Conservation (phyloP, 2,888 invertebrate species). For the Lumbricus terrestris region DNA sequence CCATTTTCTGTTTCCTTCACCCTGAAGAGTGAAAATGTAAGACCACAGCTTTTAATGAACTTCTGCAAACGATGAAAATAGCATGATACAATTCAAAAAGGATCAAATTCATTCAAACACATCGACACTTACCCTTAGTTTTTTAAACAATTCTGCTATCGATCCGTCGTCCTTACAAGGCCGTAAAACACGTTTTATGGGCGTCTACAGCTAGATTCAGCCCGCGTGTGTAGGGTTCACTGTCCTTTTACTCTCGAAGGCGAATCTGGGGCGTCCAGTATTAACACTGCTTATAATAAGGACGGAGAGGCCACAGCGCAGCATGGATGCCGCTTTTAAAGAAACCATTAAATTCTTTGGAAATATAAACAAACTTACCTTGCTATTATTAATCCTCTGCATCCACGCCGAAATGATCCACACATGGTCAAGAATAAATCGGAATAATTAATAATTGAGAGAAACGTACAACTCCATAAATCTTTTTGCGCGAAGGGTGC, state of each 20-base stretch:
- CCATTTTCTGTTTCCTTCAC: background rate
- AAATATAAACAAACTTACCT: background rate
- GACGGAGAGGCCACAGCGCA: background rate
- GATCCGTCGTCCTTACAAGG: constrained; percentile 13
- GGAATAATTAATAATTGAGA: constrained; percentile 17
- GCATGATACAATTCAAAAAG: background rate
- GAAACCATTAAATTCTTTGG: background rate
- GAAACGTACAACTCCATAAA: constrained; percentile 16
- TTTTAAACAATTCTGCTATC: constrained; percentile 7
- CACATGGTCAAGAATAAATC: constrained; percentile 9
- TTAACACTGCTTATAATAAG: background rate
- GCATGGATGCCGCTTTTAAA: background rate
- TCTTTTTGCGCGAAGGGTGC: background rate
- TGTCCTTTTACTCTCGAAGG: background rate
- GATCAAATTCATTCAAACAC: background rate
- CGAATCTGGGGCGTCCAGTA: constrained; percentile 3
- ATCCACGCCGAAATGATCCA: background rate
- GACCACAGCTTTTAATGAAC: background rate
- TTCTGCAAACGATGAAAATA: background rate
- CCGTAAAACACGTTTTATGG: constrained; percentile 12
- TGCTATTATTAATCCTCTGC: background rate
- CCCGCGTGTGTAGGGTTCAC: background rate
- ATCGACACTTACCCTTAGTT: background rate
- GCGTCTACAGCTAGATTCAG: constrained; percentile 5
- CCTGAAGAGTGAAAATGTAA: background rate